Conservation (phyloP, 2,797 vertebrate genomes). For the Aeoliscus strigatus region DNA sequence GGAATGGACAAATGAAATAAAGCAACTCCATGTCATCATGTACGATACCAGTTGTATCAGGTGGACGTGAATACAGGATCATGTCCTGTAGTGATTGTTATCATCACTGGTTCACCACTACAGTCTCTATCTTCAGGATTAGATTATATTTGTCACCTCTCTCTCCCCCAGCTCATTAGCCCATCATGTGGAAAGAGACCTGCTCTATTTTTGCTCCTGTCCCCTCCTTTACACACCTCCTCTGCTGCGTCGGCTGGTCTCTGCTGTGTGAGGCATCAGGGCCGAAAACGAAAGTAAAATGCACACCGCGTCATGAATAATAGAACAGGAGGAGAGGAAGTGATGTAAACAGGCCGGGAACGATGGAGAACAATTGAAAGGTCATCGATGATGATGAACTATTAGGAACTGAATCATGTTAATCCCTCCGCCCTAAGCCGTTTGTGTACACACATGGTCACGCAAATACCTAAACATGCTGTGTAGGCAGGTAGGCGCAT, state of each 20-base stretch:
- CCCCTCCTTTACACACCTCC: slow-evolving; percentile 34
- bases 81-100: too few relatives aligned
- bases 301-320: slow-evolving; percentile 13
- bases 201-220: slow-evolving; percentile 65
- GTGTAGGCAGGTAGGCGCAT: slow-evolving; percentile 16
- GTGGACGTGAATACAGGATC: too few relatives aligned
- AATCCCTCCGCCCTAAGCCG: slow-evolving; percentile 13
- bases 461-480: neutral
- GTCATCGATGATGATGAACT: slow-evolving; percentile 8
- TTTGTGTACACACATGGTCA: neutral
- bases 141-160: slow-evolving; percentile 5
- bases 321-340: neutral
- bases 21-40: too few relatives aligned
- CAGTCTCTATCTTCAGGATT: slow-evolving; percentile 11
- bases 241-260: slow-evolving; percentile 15
- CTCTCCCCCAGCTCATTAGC: slow-evolving; percentile 45
- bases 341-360: neutral
- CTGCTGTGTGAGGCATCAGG: slow-evolving; percentile 30
- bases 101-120: too few relatives aligned
- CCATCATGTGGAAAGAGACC: slow-evolving; percentile 63
- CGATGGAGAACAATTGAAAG: slow-evolving; percentile 9
- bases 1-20: neutral
- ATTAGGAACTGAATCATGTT: slow-evolving; percentile 19
- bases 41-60: too few relatives aligned
- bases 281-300: slow-evolving; percentile 25